Base-by-base conservation (phyloP, 2,113 vertebrate genomes). In the rat (Rattus norvegicus) region DNA sequence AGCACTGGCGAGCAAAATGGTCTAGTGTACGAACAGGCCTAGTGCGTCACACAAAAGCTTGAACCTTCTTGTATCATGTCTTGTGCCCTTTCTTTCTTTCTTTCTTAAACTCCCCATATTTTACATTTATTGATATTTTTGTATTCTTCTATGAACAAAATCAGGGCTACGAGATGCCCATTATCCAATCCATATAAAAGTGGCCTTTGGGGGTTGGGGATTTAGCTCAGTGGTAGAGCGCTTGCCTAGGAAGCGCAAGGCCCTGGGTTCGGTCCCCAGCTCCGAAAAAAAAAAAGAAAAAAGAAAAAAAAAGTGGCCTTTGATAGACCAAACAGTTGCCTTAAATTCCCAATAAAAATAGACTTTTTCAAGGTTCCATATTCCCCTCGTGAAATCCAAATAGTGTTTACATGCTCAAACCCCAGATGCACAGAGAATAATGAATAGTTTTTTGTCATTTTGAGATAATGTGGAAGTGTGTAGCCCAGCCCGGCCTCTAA, bases 111-210 rank as follows among this genome's bases (percentile, higher is more conserved):
- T 75, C 59, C 5, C 13, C 59, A 69, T 75, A 65, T 76, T 63
- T 85, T 92, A 96, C 36, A 49, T n/a, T 83, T 75, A 47, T 26
- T 92, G 36, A 59, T 70, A n/a, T 54, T 92, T 94, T 87, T 39
- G 43, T 10, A 81, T 54, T 93, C 16, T 39, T 65, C 67, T 59
- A 7, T 59, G 49, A 85, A 91, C 76, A 88, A 91, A 94, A 61
- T 11, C 30, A 47, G 90, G 47, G 33, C 54, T 69, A 22, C 28
- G 61, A 92, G 86, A 77, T 69, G 16, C 26, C 24, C 13, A 19
- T 36, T 92, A 70, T 81, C 80, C 54, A 89, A 89, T 67, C 92
- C 92, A 90, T n/a, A 73, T 77, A n/a, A n/a, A n/a, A n/a, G n/a
- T n/a, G n/a, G n/a, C n/a, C n/a, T n/a, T n/a, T n/a, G n/a, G n/a